Evolutionary conservation across 2,113 vertebrate species (phyloP), one percentile per base, ranked within the genome.

Genomic region (Cyprinodon brontotheroides): DNA sequence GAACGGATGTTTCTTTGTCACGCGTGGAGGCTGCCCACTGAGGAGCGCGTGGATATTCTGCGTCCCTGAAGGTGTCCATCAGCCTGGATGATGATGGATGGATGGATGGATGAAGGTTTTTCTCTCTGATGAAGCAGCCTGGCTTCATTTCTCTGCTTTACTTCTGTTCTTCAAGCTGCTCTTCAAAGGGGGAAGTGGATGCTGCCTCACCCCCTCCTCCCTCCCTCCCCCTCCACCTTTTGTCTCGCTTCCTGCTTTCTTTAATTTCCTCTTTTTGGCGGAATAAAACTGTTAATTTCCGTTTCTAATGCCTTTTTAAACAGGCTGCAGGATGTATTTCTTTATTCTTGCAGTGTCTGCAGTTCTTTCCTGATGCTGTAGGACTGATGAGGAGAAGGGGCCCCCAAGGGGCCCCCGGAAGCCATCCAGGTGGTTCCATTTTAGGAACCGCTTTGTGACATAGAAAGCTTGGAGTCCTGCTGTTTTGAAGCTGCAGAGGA

Each of bases 101-200:
- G 29, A 29, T 29, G 29, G 29, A 29, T 29, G 29, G 29, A 29
- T 29, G 29, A 29, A 29, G 29, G 29, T 29, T 29, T 29, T 29
- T 2, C 29, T 29, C 29, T 29, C 48, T 17, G 48, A 50, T 17
- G 48, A 7, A 17, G 17, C 47, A 7, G 48, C 7, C 2, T 4
- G 3, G 50, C 50, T 7, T 57, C 50, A 14, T 20, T 9, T n/a
- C 48, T 50, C 12, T 48, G 47, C 7, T 57, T n/a, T 62, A 22
- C 45, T 61, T 65, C 20, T 37, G 62, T 61, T 36, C n/a, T 39
- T 39, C 1, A 13, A 65, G 7, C 29, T 45, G 6, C 2, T 17
- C 0, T 48, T 43, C 13, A 69, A 85, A 72, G 40, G 78, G 80
- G 85, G 86, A 89, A 59, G 14, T 20, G 66, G 22, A 68, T 63